Evolutionary conservation across 1,140 invertebrate species (phyloP).

Genomic region (Artemia franciscana): DNA sequence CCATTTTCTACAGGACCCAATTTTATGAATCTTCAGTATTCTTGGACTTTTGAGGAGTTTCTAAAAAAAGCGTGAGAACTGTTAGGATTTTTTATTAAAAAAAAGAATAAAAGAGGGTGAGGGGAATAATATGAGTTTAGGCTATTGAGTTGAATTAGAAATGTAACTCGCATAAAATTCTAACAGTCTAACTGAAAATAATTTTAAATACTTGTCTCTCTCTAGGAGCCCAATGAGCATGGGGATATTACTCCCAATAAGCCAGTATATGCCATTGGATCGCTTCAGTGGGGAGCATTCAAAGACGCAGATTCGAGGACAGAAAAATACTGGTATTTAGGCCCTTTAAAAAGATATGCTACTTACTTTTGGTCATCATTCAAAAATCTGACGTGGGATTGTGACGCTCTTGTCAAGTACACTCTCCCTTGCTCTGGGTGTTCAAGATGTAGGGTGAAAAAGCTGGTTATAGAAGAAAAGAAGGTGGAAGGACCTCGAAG

Average conservation of each 20-base stretch:
- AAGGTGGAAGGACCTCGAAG: constrained; percentile 11
- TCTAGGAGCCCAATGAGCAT: constrained; percentile 17
- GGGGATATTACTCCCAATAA: constrained; percentile 20
- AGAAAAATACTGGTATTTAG: constrained; percentile 71
- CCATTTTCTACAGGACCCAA: too few species aligned
- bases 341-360: constrained; percentile 40
- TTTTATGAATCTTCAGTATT: too few species aligned
- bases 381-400: constrained; percentile 36
- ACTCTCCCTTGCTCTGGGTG: constrained; percentile 59
- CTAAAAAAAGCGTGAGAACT: too few species aligned
- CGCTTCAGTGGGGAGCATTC: constrained; percentile 58
- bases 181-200: constrained; percentile 3
- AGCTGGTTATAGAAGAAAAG: constrained; percentile 5
- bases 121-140: too few species aligned
- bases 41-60: too few species aligned
- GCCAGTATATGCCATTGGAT: constrained; percentile 49
- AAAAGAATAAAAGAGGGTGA: too few species aligned
- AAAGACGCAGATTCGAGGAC: constrained; percentile 43
- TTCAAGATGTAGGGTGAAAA: constrained; percentile 33
- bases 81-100: too few species aligned
- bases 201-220: background rate
- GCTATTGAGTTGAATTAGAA: too few species aligned
- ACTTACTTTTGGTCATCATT: constrained; percentile 45
- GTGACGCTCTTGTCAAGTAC: constrained; percentile 41
- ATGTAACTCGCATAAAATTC: too few species aligned